Evolutionary conservation across 2,888 invertebrate species (phyloP), one percentile per base, ranked within the genome.

Genomic region (Hemistola chrysoprasaria): DNA sequence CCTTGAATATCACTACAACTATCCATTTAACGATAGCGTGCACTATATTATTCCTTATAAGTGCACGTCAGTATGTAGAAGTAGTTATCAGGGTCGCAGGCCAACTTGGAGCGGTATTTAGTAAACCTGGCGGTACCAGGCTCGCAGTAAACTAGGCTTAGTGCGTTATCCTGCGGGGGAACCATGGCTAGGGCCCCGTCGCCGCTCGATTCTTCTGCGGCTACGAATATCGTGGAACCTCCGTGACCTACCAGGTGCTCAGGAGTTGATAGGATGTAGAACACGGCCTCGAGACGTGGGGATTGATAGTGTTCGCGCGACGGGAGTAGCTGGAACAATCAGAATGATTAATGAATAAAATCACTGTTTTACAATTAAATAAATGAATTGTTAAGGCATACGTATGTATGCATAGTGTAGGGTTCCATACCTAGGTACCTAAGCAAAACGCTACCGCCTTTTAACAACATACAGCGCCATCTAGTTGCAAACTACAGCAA

Each of bases 81-180:
- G 50, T 46, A 52, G 16, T 67, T 62, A 9, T 23, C 44, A 6
- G 53, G 49, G 8, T 44, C 32, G 67, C 69, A 51, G 11, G 81
- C 62, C 41, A 88, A 65, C 39, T 62, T 64, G 63, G 75, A 74
- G 35, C 83, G 64, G 71, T 89, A 86, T 63, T 85, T 83, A 47
- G 86, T 80, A 78, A 89, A 90, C 59, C 74, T 56, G 29, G 85
- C 84, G 35, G 84, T 81, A 60, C 86, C 87, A 56, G 83, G 65
- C 88, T 90, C 70, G 90, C 90, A 73, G 78, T 85, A 88, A 34
- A 94, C 92, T 22, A 95, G 87, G 74, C 91, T 92, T 7, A 95
- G 80, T 29, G 92, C 90, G 84, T 95, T 95, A 68, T 92, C 89
- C 31, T 81, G 84, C 0, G 92, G 91, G 32, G 93, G 91, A 44